Base-by-base conservation (phyloP, 2,113 vertebrate species). In the Thalassoma bifasciatum region DNA sequence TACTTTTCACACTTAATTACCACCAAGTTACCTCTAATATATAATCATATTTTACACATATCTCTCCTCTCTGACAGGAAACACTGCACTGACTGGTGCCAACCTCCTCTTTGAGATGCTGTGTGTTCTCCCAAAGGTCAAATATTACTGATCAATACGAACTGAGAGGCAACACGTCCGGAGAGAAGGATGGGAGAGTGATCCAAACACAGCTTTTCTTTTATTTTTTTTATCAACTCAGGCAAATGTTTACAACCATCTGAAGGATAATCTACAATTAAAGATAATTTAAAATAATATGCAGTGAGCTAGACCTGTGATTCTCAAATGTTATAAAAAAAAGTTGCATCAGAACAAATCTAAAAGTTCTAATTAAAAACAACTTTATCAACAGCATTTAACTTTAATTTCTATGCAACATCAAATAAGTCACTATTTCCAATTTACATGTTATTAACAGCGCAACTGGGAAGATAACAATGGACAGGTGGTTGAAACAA, bases 21-120 rank as follows among this genome's bases (percentile, higher is more conserved):
- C 8, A 3, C 54, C 21, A 34, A 4, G 22, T 71, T 24, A 17
- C 17, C 51, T 26, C 16, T 6, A 2, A 17, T 5, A 4, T 40
- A 44, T 2, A 66, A 40, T 10, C 5, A 14, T 44, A 36, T 36
- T 58, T 53, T 51, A 24, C 12, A 16, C 5, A 19, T 49, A 1
- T 30, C 17, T 62, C 21, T 13, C 69, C 26, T 24, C 6, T 10
- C 78, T 10, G 9, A 8, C 66, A 99, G 98, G 98, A 7, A 99
- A 96, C 91, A 99, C 98, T 0, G 96, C 98, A 1, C 92, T 99
- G 59, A 89, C 96, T 56, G 98, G 92, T 0, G 97, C 97, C 38
- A 98, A 99, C 77, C 93, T 99, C 21, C 94, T 99, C 13, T 99
- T 98, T 23, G 98, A 99, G 91, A 99, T 98, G 97, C 81, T 99